Base-by-base conservation (phyloP, 35 echinoderm and acorn worm species). In the Amphiura filiformis region DNA sequence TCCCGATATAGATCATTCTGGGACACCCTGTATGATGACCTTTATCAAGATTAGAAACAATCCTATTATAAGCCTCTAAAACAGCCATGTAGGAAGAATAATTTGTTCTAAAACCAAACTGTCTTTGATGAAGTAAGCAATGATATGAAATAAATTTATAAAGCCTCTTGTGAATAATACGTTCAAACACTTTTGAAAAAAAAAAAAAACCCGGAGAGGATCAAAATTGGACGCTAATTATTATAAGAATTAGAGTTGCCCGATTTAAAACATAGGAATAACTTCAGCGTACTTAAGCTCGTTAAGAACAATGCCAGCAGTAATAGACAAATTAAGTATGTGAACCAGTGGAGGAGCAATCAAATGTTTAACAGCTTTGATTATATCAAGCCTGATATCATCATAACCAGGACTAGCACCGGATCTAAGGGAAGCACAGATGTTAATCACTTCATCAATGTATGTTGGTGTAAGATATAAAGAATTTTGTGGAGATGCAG, bases 191-290 rank as follows among this genome's bases (percentile, higher is more conserved):
- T 64, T 89, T 81, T 23, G 36, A 42, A 42, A 81, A 80, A n/a
- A 31, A 42, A 81, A 78, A 78, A 23, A 89, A 52, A 33, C 81
- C 56, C 30, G 87, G n/a, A n/a, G n/a, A n/a, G n/a, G n/a, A n/a
- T n/a, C n/a, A n/a, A 89, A 34, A 81, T 80, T 26, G 87, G 87
- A 39, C 87, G 40, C 47, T 81, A 89, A 37, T 83, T 89, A 36
- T 56, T 65, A 39, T 82, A 17, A 65, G 61, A 75, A 65, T 82
- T 34, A 28, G 78, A 20, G 39, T 82, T 39, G 39, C 64, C 88
- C 22, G 82, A 82, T 76, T 89, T 89, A 76, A 38, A 82, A 28
- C n/a, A 89, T 75, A 28, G 88, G 88, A 31, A 82, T 75, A 36
- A 89, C 79, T 34, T 89, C 82, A 20, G 88, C 88, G 26, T 75